Percentiles rank a stretch among this genome's conserved stretches.
These are phyloP conservation scores for Laticauda laticaudata DNA, from an alignment of 2,113 vertebrate species.

Conservation along the genomic window DNA sequence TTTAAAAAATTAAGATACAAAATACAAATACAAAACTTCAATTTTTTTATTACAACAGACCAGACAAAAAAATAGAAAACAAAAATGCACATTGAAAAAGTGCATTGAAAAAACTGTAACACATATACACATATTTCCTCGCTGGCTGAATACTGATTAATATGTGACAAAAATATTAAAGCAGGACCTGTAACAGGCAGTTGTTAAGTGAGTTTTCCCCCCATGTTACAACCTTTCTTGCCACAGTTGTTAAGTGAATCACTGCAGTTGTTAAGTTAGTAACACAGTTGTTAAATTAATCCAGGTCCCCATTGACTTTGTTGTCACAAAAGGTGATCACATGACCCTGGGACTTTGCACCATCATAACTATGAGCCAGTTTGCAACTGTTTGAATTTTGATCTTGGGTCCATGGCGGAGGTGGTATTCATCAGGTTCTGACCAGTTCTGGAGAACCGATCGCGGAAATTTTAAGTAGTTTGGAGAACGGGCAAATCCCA, in stretches of 20 bases:
- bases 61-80: background rate
- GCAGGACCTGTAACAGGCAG: background rate
- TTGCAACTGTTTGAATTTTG: background rate
- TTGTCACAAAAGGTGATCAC: background rate
- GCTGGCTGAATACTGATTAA: background rate
- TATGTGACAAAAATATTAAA: background rate
- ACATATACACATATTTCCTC: background rate
- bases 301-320: background rate
- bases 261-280: background rate
- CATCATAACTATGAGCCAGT: background rate
- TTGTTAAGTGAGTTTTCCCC: background rate
- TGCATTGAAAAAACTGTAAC: background rate
- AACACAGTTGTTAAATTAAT: background rate
- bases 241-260: background rate
- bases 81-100: background rate
- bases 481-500: no score
- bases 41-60: background rate
- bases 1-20: background rate
- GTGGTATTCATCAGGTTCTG: no score
- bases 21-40: background rate
- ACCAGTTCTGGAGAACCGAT: no score
- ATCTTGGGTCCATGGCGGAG: background rate
- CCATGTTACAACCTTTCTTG: background rate
- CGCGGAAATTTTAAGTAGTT: no score
- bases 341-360: background rate